Evolutionary conservation across 1,140 invertebrate species (phyloP), one percentile per base, ranked within the genome.

Genomic region (Rhyzopertha dominica): DNA sequence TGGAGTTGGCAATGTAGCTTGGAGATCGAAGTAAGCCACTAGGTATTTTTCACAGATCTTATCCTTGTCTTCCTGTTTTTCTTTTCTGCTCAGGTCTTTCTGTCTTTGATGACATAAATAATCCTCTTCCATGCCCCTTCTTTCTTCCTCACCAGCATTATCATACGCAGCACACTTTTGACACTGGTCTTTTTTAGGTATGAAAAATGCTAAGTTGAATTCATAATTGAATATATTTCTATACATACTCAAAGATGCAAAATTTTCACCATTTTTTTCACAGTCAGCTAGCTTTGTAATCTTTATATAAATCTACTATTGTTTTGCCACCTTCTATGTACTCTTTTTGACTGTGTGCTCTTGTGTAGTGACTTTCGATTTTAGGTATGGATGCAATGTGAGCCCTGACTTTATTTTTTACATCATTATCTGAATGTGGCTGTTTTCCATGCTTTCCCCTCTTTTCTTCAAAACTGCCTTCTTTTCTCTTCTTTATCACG

Each of bases 1-100:
- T 16, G 65, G 62, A 29, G 14, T 49, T 44, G 53, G 49, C 28
- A 68, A 26, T 32, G 62, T 59, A 43, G 65, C 63, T 42, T 70
- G 49, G 8, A 67, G 40, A 49, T 68, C 66, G 51, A 56, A 67
- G 14, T 45, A 39, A 30, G 52, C 26, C 16, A 61, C 54, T 42
- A 38, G 46, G 32, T 47, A 43, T 10, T 30, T 44, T 44, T 55
- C 40, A 42, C 53, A 60, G 12, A 24, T 41, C 10, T 39, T 29
- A 18, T 58, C 49, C 22, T 47, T 41, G 25, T 29, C 44, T 19
- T 28, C 32, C 19, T 41, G 9, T 23, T 47, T 47, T 23, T 47
- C 44, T 18, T 24, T 18, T 17, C 35, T 31, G 29, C 49, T 62
- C n/a, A 66, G 45, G 10, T 58, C 41, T 41, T 66, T 49, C 61